Conservation (phyloP, 1,140 invertebrate species). For the Bombus soroeensis region DNA sequence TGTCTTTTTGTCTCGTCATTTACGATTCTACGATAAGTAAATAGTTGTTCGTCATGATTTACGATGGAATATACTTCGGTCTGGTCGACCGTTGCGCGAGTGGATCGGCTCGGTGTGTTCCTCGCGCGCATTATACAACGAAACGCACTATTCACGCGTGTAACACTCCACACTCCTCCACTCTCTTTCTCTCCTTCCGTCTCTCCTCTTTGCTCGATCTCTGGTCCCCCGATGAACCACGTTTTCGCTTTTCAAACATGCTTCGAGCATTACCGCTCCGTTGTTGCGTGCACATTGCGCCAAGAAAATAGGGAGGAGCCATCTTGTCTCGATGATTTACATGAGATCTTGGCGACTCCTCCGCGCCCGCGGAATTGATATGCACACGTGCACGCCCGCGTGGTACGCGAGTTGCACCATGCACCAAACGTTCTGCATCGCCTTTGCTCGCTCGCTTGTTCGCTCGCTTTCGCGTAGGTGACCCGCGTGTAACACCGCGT, state of each 20-base stretch:
- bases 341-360: constrained; percentile 76
- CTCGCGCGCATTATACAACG: constrained; percentile 48
- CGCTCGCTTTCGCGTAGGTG: background rate
- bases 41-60: constrained; percentile 33
- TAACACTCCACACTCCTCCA: constrained; percentile 28
- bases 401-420: constrained; percentile 45
- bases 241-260: constrained; percentile 52
- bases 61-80: background rate
- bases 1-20: constrained; percentile 27
- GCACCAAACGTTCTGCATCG: background rate
- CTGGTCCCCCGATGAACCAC: background rate
- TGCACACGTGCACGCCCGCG: constrained; percentile 54
- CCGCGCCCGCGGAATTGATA: constrained; percentile 46
- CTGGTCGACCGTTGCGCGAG: constrained; percentile 1
- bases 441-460: background rate
- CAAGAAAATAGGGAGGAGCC: constrained; percentile 72
- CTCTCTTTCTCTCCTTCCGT: constrained; percentile 3
- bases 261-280: constrained; percentile 44
- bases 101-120: constrained; percentile 30
- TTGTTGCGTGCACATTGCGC: constrained; percentile 46
- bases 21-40: constrained; percentile 44
- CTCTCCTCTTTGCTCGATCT: background rate
- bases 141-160: constrained; percentile 64
- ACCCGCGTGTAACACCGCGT: background rate
- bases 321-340: constrained; percentile 77